These are phyloP conservation scores for Ostrea denselamellosa DNA, from an alignment of 1,140 invertebrate genomes.

Conservation along the genomic window DNA sequence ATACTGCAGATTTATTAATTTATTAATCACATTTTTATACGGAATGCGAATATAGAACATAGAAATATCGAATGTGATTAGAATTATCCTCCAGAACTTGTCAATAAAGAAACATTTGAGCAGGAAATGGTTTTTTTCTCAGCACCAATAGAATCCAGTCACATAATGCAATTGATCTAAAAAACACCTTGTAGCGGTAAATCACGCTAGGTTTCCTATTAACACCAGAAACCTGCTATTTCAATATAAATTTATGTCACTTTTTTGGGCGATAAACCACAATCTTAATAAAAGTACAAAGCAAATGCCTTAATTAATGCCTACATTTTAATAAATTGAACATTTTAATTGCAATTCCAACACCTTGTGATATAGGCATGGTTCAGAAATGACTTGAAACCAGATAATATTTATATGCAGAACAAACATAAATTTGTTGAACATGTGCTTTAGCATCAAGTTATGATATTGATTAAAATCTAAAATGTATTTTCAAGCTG, in stretches of 20 bases:
- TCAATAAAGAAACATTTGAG: constrained; percentile 23
- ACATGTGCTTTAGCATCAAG: neutral
- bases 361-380: neutral
- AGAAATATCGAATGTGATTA: neutral
- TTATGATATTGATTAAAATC: too few relatives aligned
- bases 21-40: constrained; percentile 1
- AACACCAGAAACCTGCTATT: constrained; percentile 20
- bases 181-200: neutral
- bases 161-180: constrained; percentile 17
- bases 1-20: neutral
- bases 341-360: neutral
- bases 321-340: constrained; percentile 20
- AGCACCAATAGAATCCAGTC: constrained; percentile 27
- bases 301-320: constrained; percentile 5
- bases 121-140: constrained; percentile 9
- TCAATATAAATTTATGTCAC: constrained; percentile 26
- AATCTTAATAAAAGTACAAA: constrained; percentile 27
- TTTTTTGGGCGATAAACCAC: neutral
- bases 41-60: constrained; percentile 8
- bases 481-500: too few relatives aligned
- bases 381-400: neutral
- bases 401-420: neutral
- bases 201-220: neutral
- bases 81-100: neutral
- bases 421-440: neutral